A percentile compares a stretch with the other conserved stretches of the same genome.
Conservation (phyloP, 2,113 vertebrate genomes). For the Narcine bancroftii region DNA sequence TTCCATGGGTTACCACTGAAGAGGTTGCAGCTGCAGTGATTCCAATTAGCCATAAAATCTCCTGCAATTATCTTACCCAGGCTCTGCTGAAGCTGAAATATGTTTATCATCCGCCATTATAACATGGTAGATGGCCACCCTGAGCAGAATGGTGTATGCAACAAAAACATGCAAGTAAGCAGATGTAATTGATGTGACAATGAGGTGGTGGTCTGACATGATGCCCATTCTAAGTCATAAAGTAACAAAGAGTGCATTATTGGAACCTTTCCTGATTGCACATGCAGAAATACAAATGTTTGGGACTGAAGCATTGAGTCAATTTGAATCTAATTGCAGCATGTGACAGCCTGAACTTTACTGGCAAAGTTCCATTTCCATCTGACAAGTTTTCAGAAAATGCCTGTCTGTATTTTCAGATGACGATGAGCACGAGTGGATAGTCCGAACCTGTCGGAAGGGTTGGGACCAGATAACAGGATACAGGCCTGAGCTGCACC, state of each 20-base stretch:
- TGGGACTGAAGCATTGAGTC: constrained; percentile 26
- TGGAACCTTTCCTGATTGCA: constrained; percentile 26
- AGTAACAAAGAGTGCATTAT: constrained; percentile 33
- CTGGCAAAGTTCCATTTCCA: constrained; percentile 34
- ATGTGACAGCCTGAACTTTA: constrained; percentile 17
- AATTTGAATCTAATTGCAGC: constrained; percentile 34
- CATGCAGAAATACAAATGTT: constrained; percentile 32
- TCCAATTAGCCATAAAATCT: constrained; percentile 71
- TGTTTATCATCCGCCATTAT: constrained; percentile 72
- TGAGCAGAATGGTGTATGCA: background rate
- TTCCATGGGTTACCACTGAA: constrained; percentile 90
- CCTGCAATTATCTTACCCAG: constrained; percentile 92
- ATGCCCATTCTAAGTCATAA: constrained; percentile 36
- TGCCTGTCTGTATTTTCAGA: constrained; percentile 57
- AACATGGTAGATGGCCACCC: constrained; percentile 49
- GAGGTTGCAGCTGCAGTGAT: constrained; percentile 97
- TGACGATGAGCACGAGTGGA: constrained; percentile 79
- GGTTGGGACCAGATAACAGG: constrained; percentile 54
- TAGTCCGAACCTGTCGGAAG: constrained; percentile 71
- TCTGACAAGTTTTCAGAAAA: constrained; percentile 26
- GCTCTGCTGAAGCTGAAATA: constrained; percentile 75
- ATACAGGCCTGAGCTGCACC: constrained; percentile 36
- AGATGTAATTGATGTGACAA: constrained; percentile 29
- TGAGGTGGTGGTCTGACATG: constrained; percentile 34
- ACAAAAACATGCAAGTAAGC: constrained; percentile 26